Conservation (phyloP, 1,140 invertebrate genomes). For the Sycophila sp. region DNA sequence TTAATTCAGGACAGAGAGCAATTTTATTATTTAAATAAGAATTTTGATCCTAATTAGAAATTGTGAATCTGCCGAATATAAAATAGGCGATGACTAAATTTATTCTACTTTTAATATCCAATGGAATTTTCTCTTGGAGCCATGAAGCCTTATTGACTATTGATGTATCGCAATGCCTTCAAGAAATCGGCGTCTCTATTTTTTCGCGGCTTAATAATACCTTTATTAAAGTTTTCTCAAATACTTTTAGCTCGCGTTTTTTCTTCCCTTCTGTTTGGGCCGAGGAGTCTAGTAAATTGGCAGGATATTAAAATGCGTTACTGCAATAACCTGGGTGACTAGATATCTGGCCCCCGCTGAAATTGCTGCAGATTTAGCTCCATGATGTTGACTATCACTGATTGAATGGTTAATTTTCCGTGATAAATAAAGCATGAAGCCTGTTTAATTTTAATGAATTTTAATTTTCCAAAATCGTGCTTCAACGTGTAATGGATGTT, state of each 20-base stretch:
- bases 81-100: no score
- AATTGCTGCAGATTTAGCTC: neutral
- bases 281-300: slow-evolving; percentile 47
- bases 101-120: slow-evolving; percentile 16
- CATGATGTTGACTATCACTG: neutral
- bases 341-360: no score
- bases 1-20: no score
- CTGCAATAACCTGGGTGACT: neutral
- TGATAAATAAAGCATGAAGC: no score
- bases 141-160: neutral
- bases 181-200: slow-evolving; percentile 11
- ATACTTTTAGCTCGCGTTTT: neutral
- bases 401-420: no score
- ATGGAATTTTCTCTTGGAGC: neutral
- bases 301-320: slow-evolving; percentile 48
- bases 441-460: no score
- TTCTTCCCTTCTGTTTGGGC: neutral
- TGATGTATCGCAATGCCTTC: slow-evolving; percentile 10
- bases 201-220: slow-evolving; percentile 19
- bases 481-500: no score
- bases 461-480: no score
- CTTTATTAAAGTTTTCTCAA: slow-evolving; percentile 35
- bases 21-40: no score
- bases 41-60: no score
- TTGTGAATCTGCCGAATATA: no score